phyloP scores from a whole-genome alignment of 1,140 invertebrate genomes.

The Caenorhabditis remanei region DNA sequence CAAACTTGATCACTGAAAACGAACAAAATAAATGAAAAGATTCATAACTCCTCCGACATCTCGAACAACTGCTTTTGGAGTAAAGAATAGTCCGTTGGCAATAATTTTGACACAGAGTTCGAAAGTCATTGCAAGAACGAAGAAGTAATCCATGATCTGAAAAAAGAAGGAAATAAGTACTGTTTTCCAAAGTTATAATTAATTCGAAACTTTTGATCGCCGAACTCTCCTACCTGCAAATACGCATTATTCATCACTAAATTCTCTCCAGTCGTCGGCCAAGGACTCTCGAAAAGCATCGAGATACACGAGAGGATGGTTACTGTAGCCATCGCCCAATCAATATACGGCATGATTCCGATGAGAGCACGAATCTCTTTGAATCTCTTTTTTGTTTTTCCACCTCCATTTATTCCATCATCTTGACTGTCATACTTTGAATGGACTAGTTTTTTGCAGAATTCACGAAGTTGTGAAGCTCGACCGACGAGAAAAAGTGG shows the following conservation, averaged over 20 bases:
- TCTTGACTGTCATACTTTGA: constrained; percentile 95
- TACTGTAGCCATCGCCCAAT: constrained; percentile 99
- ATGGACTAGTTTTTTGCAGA: constrained; percentile 94
- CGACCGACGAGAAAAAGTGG: constrained; percentile 94
- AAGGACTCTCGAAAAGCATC: constrained; percentile 96
- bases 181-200: no score
- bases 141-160: constrained; percentile 95
- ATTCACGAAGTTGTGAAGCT: constrained; percentile 87
- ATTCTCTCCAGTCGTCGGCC: constrained; percentile 77
- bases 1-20: constrained; percentile 70
- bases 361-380: constrained; percentile 79
- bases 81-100: constrained; percentile 97
- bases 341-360: constrained; percentile 95
- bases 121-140: constrained; percentile 97
- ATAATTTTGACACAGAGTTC: constrained; percentile 96
- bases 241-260: constrained; percentile 75
- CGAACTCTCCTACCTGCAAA: constrained; percentile 65
- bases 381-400: constrained; percentile 63
- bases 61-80: constrained; percentile 97
- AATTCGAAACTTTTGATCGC: background rate
- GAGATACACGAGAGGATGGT: constrained; percentile 96
- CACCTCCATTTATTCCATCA: constrained; percentile 85
- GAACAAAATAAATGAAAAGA: constrained; percentile 95
- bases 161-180: constrained; percentile 77
- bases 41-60: constrained; percentile 96